Base-by-base conservation (phyloP, 2,113 vertebrate genomes). In the human region DNA sequence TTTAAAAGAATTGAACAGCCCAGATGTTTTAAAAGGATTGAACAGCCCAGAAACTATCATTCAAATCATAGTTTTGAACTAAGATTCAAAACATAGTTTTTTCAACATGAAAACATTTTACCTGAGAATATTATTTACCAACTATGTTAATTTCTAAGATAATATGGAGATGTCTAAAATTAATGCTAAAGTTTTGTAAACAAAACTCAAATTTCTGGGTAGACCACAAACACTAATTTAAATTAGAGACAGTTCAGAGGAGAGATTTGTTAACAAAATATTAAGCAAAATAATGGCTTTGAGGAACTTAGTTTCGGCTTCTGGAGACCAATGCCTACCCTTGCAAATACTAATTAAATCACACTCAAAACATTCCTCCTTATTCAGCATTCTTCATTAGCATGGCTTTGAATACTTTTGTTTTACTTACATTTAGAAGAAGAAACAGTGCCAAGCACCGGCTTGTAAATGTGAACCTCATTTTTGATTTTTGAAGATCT, bases 381-480 rank as follows among this genome's bases (percentile, higher is more conserved):
- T 72, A 1, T 32, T 84, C 12, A 76, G 13, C 17, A 27, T 40
- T 81, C 25, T 32, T 40, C 16, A 90, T 61, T 59, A 80, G 64
- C 5, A 27, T 7, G 45, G 23, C 50, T 52, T 38, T 52, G 48
- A 48, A 90, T 13, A 13, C 78, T 68, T 82, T 50, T 86, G 50
- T 45, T 81, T 68, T 75, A 97, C 98, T 98, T 92, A 98, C 98
- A 1, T 88, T 48, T 10, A 98, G 66, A 40, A 98, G 86, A 64
- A 98, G 14, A 73, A 98, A 78, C 38, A 98, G 30, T 16, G 89
- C 50, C 0, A 97, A 82, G 81, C n/a, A 92, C n/a, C 45, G 50
- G 25, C 43, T 72, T 0, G 73, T 48, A 0, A 92, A 2, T 20
- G 25, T 30, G 87, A 97, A 25, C 59, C 40, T 93, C 97, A 94